Evolutionary conservation across 2,888 invertebrate species (phyloP), one percentile per base, ranked within the genome.

Genomic region (Athalia rosae): DNA sequence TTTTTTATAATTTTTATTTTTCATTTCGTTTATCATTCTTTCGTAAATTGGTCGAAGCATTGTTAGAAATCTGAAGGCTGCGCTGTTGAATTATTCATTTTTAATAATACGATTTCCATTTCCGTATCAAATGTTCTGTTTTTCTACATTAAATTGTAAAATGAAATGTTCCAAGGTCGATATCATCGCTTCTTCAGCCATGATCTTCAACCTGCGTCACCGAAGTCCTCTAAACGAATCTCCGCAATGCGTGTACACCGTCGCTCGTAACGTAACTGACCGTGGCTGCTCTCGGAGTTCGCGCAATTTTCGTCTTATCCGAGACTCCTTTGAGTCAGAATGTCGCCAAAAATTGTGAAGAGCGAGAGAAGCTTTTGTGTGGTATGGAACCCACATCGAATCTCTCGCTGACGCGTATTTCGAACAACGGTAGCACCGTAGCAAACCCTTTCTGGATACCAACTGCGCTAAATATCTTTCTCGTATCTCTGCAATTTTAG

Each of bases 281-380:
- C 85, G 81, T 43, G 71, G 56, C 50, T 66, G 47, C 47, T 47
- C 15, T 50, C 9, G 9, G 50, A 66, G 2, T 28, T 28, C 76
- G 6, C 53, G 73, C 41, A 43, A 41, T 62, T 53, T 7, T 45
- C 13, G 13, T 48, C 76, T 69, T 4, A 8, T 59, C 4, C 76
- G 56, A 41, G 56, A 58, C 41, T 43, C 58, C 15, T 50, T 41
- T 5, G 43, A 9, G n/a, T 71, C 43, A 7, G 86, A 85, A 84
- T 93, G 92, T 78, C 90, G 89, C 92, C 92, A 93, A 41, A 91
- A 85, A 63, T 89, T 87, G 83, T 93, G 93, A 76, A 92, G 84
- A 11, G 91, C 86, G 76, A 92, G 84, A 13, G 91, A 91, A 47
- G 88, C 89, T 80, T 87, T 90, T 3, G 90, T 91, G 81, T 90